These are phyloP conservation scores for Delphinus delphis DNA, from an alignment of 2,113 vertebrate species.

Conservation along the genomic window DNA sequence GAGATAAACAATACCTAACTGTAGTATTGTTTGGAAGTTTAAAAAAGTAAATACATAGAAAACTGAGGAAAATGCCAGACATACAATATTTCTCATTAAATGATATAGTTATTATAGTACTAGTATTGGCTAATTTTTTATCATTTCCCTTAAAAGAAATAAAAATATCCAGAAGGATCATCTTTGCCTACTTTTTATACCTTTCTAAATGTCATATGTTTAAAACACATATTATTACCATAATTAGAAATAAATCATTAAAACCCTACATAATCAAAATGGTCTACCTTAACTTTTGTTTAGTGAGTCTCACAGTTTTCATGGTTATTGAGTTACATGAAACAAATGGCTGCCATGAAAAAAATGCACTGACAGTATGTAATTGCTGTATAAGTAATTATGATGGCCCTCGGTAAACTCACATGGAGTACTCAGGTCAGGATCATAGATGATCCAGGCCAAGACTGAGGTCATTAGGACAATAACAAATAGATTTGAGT, in stretches of 20 bases:
- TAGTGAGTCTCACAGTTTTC: neutral
- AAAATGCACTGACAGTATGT: neutral
- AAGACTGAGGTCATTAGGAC: neutral
- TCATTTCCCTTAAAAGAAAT: neutral
- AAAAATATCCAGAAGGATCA: neutral
- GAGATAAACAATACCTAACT: neutral
- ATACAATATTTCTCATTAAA: neutral
- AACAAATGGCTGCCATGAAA: neutral
- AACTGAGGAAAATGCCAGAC: neutral
- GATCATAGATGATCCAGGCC: neutral
- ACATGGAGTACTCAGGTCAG: neutral
- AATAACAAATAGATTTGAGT: constrained; percentile 4
- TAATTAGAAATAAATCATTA: neutral
- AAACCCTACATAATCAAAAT: neutral
- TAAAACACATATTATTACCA: neutral
- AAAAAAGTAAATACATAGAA: neutral
- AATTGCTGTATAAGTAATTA: constrained; percentile 4
- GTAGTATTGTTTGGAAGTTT: neutral
- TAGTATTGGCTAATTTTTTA: neutral
- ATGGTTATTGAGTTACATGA: neutral
- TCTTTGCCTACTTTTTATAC: neutral
- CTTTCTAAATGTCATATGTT: neutral
- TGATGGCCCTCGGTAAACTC: neutral
- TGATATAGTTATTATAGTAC: neutral
- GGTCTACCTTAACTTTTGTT: neutral